Percentiles rank a stretch among this genome's conserved stretches.
These are phyloP conservation scores for Champsocephalus gunnari DNA, from an alignment of 2,797 vertebrate species.

Conservation along the genomic window DNA sequence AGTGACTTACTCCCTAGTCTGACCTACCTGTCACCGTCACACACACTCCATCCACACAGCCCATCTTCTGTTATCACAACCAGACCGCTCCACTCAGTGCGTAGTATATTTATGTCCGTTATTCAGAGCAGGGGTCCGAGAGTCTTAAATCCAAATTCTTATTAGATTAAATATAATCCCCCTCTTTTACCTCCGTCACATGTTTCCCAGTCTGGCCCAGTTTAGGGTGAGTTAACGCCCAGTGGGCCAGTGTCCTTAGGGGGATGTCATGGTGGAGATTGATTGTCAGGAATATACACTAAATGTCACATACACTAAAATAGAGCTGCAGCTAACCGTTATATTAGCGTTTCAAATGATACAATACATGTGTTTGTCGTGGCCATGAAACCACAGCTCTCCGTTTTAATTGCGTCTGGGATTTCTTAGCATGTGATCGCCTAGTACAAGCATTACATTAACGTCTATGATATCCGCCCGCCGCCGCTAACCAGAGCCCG, in stretches of 20 bases:
- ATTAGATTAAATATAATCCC: conserved; percentile 56
- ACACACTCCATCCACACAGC: conserved; percentile 21
- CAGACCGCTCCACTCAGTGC: conserved; percentile 20
- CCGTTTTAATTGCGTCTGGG: background rate
- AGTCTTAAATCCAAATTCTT: conserved; percentile 43
- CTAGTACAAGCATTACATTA: too few species aligned
- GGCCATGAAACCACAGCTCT: background rate
- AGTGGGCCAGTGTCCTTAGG: background rate
- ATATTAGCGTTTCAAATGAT: too few species aligned
- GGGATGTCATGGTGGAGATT: conserved; percentile 1
- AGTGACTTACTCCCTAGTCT: conserved; percentile 18
- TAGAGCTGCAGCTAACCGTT: background rate
- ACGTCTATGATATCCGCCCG: too few species aligned
- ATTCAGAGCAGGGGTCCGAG: background rate
- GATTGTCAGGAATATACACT: background rate
- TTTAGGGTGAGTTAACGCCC: conserved; percentile 18
- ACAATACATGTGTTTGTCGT: too few species aligned
- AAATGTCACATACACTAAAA: background rate
- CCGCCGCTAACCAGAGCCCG: too few species aligned
- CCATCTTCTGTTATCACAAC: conserved; percentile 6
- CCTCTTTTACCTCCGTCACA: background rate
- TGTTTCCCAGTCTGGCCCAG: background rate
- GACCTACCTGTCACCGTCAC: conserved; percentile 37
- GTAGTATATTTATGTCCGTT: conserved; percentile 7
- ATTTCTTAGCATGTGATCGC: background rate